phyloP scores from a whole-genome alignment of 2,888 invertebrate genomes.

The Taphrorychus bicolor region DNA sequence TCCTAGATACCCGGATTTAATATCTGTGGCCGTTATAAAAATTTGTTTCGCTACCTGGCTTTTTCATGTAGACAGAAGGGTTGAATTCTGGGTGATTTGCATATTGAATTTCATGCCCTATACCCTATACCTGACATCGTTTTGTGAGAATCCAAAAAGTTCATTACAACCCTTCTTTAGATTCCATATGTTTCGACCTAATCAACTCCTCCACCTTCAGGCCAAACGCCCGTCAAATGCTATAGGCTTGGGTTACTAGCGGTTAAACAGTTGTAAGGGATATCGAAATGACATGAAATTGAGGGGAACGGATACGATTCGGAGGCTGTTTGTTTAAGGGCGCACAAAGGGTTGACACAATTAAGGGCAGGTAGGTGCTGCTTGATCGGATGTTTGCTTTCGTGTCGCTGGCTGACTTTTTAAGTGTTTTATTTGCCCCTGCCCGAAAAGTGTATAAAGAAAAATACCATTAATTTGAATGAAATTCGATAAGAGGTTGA shows the following conservation, averaged over 20 bases:
- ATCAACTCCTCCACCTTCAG: neutral
- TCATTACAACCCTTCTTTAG: no score
- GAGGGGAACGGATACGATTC: conserved; percentile 38
- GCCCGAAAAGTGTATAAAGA: no score
- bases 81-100: conserved; percentile 19
- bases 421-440: conserved; percentile 39
- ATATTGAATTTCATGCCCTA: conserved; percentile 29
- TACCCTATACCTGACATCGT: no score
- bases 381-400: conserved; percentile 38
- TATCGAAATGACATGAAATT: conserved; percentile 37
- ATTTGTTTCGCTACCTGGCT: conserved; percentile 30
- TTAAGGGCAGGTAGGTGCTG: conserved; percentile 35
- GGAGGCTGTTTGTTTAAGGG: conserved; percentile 27
- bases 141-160: no score
- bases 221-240: neutral
- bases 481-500: conserved; percentile 28
- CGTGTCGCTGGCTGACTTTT: conserved; percentile 38
- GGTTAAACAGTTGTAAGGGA: conserved; percentile 27
- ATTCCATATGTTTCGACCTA: neutral
- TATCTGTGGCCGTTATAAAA: conserved; percentile 32
- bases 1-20: conserved; percentile 35
- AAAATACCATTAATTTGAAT: conserved; percentile 37
- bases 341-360: conserved; percentile 39
- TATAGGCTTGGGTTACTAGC: neutral
- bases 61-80: conserved; percentile 13